A percentile compares a stretch with the other conserved stretches of the same genome.
phyloP scores from a whole-genome alignment of 2,797 vertebrate species.

The Pyrocephalus nanus region DNA sequence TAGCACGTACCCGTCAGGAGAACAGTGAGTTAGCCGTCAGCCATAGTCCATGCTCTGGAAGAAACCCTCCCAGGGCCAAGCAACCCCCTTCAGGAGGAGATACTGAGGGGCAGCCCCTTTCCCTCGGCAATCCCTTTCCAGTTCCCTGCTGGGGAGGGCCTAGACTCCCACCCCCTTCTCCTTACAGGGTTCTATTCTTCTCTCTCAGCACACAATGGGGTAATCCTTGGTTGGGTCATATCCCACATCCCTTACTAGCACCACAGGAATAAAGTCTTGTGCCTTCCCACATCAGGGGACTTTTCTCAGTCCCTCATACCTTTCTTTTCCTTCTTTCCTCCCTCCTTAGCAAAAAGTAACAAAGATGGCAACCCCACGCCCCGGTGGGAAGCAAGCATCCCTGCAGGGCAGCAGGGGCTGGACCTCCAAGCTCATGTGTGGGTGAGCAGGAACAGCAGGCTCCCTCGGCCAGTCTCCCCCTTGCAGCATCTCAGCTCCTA shows the following conservation, averaged over 20 bases:
- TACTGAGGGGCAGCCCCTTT: background rate
- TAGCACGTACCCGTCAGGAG: background rate
- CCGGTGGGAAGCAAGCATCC: background rate
- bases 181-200: background rate
- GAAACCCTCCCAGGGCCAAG: background rate
- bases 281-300: background rate
- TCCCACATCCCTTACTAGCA: background rate
- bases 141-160: background rate
- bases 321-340: too few species aligned
- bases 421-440: background rate
- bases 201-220: background rate
- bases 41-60: background rate
- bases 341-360: background rate
- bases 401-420: accelerated
- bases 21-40: background rate
- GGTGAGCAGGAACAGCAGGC: background rate
- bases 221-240: background rate
- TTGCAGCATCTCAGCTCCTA: background rate
- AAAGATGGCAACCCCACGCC: background rate
- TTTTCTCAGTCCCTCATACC: background rate
- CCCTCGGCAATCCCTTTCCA: background rate
- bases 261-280: background rate
- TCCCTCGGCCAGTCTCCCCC: background rate
- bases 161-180: background rate
- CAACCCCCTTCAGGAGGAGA: background rate